Base-by-base conservation (phyloP, 2,797 vertebrate species). In the Mus minutoides region DNA sequence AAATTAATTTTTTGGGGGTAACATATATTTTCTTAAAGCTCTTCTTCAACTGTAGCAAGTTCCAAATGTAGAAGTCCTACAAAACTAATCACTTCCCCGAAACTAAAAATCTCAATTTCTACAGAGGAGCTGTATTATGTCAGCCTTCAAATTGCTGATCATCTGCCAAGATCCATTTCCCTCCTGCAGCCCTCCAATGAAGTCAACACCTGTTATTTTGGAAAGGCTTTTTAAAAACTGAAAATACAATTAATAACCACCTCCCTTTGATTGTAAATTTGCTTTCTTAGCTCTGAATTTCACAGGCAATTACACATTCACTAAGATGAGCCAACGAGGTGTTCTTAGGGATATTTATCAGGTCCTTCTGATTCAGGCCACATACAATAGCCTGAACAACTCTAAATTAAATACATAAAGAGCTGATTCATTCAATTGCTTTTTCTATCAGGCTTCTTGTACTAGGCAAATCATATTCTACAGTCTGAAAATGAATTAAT, bases 401-500 rank as follows among this genome's bases (percentile, higher is more conserved):
- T 95, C 94, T 94, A 97, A 98, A 94, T 78, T 60, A 91, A 96
- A 75, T 2, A 0, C 71, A 85, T 73, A 88, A 92, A 95, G 82
- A 94, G 46, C 4, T 96, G 87, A 95, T 96, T 97, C 89, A 97
- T 92, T 24, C 54, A 76, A 94, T 76, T 92, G 69, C 80, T 87
- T 97, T 98, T 98, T 95, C 97, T 94, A 83, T 96, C 94, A 97
- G 73, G 5, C 95, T 67, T 96, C 34, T 95, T 97, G 43, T 1
- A 34, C 96, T 96, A 77, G 56, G 88, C 96, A 98, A 98, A 97
- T 97, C 93, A 95, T 83, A 96, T 96, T 97, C 91, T 96, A 75
- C 94, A 96, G 69, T 95, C 67, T 93, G 52, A 90, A 97, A 97
- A 97, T 83, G 11, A 97, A 95, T 93, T 95, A 26, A 97, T 97